Percentiles rank a stretch among this genome's conserved stretches.
phyloP scores from a whole-genome alignment of 2,113 vertebrate species.

The Salvelinus sp. region DNA sequence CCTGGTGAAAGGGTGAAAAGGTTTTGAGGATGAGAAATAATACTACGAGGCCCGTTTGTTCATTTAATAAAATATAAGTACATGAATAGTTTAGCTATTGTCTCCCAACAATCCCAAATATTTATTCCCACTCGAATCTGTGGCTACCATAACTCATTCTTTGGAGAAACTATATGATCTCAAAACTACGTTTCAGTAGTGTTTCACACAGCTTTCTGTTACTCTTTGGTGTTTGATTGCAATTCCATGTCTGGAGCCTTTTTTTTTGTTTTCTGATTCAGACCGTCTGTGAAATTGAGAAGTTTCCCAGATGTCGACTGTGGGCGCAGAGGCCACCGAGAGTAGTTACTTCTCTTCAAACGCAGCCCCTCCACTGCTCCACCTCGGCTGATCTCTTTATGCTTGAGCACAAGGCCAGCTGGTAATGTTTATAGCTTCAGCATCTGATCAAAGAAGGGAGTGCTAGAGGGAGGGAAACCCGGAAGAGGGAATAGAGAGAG shows the following conservation, averaged over 20 bases:
- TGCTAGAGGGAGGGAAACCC: constrained; percentile 12
- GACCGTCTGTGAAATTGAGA: constrained; percentile 70
- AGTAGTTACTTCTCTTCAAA: constrained; percentile 63
- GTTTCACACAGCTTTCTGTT: constrained; percentile 46
- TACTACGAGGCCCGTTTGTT: neutral
- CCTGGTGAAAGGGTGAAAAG: constrained; percentile 19
- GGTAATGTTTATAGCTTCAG: constrained; percentile 70
- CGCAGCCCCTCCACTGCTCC: constrained; percentile 11
- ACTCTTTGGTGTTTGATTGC: constrained; percentile 33
- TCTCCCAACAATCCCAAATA: neutral
- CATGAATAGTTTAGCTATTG: neutral
- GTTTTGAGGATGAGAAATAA: neutral
- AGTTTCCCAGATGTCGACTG: constrained; percentile 69
- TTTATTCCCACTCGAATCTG: constrained; percentile 1
- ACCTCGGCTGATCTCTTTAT: constrained; percentile 58
- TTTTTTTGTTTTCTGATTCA: constrained; percentile 61
- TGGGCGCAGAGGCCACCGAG: constrained; percentile 45
- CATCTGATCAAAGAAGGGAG: constrained; percentile 65
- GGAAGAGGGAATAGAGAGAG: neutral
- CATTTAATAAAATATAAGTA: no score
- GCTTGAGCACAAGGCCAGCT: constrained; percentile 69
- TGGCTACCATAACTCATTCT: constrained; percentile 15
- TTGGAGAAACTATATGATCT: constrained; percentile 33
- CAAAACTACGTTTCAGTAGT: constrained; percentile 31
- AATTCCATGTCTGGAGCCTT: constrained; percentile 9